phyloP scores from a whole-genome alignment of 2,888 invertebrate genomes.

The Cephus rjabovi region DNA sequence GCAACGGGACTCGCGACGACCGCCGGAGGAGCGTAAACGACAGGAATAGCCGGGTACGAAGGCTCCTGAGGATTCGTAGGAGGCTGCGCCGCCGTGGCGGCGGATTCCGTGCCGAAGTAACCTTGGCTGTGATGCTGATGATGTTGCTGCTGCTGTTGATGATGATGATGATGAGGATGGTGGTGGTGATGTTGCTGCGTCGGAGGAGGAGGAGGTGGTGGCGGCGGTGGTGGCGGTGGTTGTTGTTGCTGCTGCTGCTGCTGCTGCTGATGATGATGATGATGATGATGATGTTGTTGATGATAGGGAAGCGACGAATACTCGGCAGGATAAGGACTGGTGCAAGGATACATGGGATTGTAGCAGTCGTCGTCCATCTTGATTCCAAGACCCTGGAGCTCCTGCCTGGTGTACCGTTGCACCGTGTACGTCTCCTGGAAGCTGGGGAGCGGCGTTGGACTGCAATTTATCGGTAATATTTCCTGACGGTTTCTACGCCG shows the following conservation, averaged over 20 bases:
- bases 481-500: constrained; percentile 2
- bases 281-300: constrained; percentile 44
- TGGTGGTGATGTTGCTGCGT: constrained; percentile 38
- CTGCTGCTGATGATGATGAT: constrained; percentile 31
- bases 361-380: constrained; percentile 91
- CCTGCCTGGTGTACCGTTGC: constrained; percentile 75
- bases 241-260: constrained; percentile 30
- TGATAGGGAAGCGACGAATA: constrained; percentile 51
- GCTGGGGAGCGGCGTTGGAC: constrained; percentile 80
- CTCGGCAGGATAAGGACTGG: constrained; percentile 50
- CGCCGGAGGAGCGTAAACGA: constrained; percentile 55
- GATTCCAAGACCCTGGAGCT: constrained; percentile 75
- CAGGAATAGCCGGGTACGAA: constrained; percentile 49
- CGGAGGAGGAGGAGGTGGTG: constrained; percentile 35
- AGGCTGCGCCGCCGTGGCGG: constrained; percentile 70
- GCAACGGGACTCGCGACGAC: constrained; percentile 43
- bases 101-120: constrained; percentile 55
- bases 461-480: constrained; percentile 27
- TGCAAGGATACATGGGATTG: constrained; percentile 60
- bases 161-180: constrained; percentile 65
- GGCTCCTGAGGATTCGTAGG: constrained; percentile 54
- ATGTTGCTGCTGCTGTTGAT: constrained; percentile 69
- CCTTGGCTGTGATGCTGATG: constrained; percentile 32
- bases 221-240: constrained; percentile 40
- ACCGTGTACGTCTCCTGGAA: constrained; percentile 91